Evolutionary conservation across 2,888 invertebrate species (phyloP), one percentile per base, ranked within the genome.

Genomic region (Eupithecia exiguata): DNA sequence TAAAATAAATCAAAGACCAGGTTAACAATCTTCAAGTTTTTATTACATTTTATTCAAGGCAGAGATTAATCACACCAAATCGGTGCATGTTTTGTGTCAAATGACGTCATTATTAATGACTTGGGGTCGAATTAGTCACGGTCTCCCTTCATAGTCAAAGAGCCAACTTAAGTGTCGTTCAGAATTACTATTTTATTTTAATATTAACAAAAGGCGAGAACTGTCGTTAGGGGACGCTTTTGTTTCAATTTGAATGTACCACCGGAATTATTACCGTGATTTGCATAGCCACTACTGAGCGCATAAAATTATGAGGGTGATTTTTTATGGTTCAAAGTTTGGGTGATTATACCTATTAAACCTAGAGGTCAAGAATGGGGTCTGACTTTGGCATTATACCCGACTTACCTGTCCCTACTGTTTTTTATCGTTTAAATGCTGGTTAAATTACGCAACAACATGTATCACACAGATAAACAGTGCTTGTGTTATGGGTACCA

Each of bases 201-300:
- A 88, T 86, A 87, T 88, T 89, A 89, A 92, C 91, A 92, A 93
- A 86, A 90, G 89, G 89, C 88, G 87, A 86, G 84, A 87, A 89
- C 83, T 84, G 82, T 86, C 82, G 87, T 84, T 84, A 87, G 90
- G 88, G 92, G 78, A 81, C 80, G 86, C 91, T 85, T 87, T 94
- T 94, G 93, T 93, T 93, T 94, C 92, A 92, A 89, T 87, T 86
- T 89, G 85, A 87, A 91, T 89, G 85, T 86, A 84, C 84, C 85
- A 83, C 83, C 81, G 82, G 82, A 88, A 86, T 90, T 91, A 91
- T 90, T 90, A 86, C 88, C 81, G 84, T 84, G 87, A 91, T 92
- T 91, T 91, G 89, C 92, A 91, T 92, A 86, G 82, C 73, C 73
- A 80, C 81, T 81, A 76, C 78, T 80, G 82, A 84, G 83, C 79